Conservation (phyloP, 2,888 invertebrate genomes). For the Drosophila meridionalis region DNA sequence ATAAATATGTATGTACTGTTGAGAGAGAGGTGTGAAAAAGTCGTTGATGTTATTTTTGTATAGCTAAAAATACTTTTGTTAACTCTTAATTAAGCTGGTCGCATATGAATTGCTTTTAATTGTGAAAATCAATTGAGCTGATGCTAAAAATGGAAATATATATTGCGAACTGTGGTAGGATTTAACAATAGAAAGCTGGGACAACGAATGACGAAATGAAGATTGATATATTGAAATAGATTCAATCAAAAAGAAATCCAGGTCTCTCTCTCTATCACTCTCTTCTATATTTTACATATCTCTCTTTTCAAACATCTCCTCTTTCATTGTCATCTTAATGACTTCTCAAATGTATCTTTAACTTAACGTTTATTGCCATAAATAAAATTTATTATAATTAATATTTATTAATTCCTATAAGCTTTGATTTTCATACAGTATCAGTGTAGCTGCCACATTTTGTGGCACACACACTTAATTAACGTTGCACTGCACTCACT, state of each 20-base stretch:
- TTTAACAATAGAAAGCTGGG: background rate
- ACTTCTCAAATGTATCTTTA: background rate
- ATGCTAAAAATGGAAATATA: background rate
- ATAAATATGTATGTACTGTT: background rate
- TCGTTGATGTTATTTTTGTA: slow-evolving; percentile 1
- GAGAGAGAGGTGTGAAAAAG: slow-evolving; percentile 1
- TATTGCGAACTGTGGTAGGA: background rate
- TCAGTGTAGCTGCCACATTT: slow-evolving; percentile 47
- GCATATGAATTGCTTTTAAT: slow-evolving; percentile 1
- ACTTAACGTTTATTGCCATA: background rate
- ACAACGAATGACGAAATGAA: background rate
- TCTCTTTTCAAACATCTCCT: too few relatives aligned
- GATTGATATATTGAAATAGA: too few relatives aligned
- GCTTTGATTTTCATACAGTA: background rate
- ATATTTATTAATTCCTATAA: slow-evolving; percentile 3
- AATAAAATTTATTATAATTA: slow-evolving; percentile 5
- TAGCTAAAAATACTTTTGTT: slow-evolving; percentile 3
- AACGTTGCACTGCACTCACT: slow-evolving; percentile 50
- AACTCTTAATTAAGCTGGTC: slow-evolving; percentile 2
- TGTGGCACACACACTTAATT: slow-evolving; percentile 64
- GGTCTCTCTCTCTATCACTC: too few relatives aligned
- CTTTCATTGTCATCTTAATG: background rate
- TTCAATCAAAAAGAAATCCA: too few relatives aligned
- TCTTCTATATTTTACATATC: too few relatives aligned
- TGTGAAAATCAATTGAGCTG: background rate